Percentiles rank a stretch among this genome's conserved stretches.
These are phyloP conservation scores for Argyra leucocephala DNA, from an alignment of 2,888 invertebrate species.

Conservation along the genomic window DNA sequence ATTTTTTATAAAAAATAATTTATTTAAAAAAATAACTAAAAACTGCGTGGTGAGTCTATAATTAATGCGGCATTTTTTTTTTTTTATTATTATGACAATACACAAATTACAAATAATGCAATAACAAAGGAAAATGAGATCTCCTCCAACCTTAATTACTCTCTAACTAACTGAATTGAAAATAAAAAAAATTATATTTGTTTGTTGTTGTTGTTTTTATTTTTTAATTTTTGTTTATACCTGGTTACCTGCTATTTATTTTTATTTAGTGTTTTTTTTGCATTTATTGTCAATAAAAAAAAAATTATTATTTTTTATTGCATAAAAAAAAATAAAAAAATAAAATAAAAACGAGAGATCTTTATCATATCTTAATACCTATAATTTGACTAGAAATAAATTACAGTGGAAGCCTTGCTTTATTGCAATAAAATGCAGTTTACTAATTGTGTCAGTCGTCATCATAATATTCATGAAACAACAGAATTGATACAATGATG, in stretches of 20 bases:
- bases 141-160: constrained; percentile 4
- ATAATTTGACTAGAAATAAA: neutral
- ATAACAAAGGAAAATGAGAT: neutral
- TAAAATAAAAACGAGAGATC: neutral
- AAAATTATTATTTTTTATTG: neutral
- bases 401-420: too few species aligned
- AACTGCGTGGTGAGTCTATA: neutral
- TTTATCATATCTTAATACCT: neutral
- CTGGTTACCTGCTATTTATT: neutral
- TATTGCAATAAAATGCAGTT: neutral
- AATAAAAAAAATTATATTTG: too few species aligned
- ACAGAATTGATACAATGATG: too few species aligned
- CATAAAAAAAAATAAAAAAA: neutral
- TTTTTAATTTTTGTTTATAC: neutral
- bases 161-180: neutral
- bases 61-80: neutral
- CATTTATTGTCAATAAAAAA: neutral
- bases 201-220: too few species aligned
- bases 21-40: neutral
- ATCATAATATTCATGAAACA: neutral
- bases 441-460: neutral
- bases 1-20: too few species aligned
- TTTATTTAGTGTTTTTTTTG: neutral
- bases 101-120: neutral
- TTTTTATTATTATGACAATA: neutral